phyloP scores from a whole-genome alignment of 2,888 invertebrate genomes.

The Himalopsyche anomala region DNA sequence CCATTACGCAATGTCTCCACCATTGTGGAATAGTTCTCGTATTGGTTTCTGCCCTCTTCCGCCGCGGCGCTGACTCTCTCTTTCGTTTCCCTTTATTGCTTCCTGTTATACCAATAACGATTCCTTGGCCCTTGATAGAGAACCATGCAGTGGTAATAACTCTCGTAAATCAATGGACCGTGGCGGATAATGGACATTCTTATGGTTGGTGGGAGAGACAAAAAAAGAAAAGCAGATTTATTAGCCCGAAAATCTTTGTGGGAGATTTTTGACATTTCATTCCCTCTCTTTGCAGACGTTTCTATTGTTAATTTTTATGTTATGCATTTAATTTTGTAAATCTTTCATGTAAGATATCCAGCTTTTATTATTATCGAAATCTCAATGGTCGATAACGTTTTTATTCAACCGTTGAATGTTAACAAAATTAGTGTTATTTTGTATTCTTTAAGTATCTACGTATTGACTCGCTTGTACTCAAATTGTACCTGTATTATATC shows the following conservation, averaged over 20 bases:
- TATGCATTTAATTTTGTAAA: not conserved
- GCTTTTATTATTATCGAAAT: not conserved
- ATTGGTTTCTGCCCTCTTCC: slow-evolving; percentile 58
- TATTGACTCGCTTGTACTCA: no score
- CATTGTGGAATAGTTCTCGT: slow-evolving; percentile 49
- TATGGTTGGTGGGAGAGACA: slow-evolving; percentile 63
- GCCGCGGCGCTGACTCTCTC: slow-evolving; percentile 68
- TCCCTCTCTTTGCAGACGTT: not conserved
- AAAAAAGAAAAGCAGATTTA: slow-evolving; percentile 65
- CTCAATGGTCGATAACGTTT: no score
- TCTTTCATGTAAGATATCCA: not conserved
- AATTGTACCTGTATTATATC: no score
- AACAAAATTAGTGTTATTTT: no score
- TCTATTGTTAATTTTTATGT: slow-evolving; percentile 34
- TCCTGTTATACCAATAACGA: slow-evolving; percentile 72
- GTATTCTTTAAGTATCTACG: no score
- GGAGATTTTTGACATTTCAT: slow-evolving; percentile 59
- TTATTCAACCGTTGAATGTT: no score
- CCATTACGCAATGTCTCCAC: not conserved
- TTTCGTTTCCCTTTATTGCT: slow-evolving; percentile 73
- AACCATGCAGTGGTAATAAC: slow-evolving; percentile 65
- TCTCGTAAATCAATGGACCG: slow-evolving; percentile 66
- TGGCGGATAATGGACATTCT: slow-evolving; percentile 66
- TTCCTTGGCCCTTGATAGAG: slow-evolving; percentile 64
- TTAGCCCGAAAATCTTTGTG: slow-evolving; percentile 63